Evolutionary conservation across 1,140 invertebrate genomes (phyloP).

Genomic region (Drosophila ogumai): DNA sequence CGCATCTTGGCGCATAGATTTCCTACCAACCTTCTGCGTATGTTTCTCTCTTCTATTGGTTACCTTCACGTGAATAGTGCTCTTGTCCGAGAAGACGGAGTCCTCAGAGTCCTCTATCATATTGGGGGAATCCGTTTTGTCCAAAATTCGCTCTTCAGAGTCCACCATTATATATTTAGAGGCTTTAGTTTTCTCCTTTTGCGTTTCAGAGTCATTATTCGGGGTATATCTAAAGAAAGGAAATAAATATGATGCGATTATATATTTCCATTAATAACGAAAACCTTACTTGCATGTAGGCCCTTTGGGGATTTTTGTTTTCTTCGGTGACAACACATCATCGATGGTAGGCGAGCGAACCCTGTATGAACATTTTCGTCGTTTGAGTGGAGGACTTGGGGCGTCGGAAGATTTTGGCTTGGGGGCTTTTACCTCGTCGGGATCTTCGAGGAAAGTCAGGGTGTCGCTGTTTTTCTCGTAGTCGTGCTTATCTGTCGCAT

Average conservation of each 20-base stretch:
- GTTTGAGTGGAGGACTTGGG: background rate
- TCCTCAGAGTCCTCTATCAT: background rate
- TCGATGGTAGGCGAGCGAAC: background rate
- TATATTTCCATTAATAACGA: background rate
- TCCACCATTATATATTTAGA: background rate
- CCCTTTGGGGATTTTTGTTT: background rate
- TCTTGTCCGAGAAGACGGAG: background rate
- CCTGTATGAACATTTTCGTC: background rate
- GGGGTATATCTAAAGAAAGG: background rate
- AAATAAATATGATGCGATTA: background rate
- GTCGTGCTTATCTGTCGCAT: background rate
- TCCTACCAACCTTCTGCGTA: background rate
- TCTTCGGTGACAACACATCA: background rate
- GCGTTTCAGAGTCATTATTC: background rate
- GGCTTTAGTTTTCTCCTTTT: background rate
- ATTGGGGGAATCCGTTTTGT: too few species aligned
- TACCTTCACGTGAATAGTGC: conserved; percentile 9
- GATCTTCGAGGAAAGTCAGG: background rate
- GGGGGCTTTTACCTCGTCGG: too few species aligned
- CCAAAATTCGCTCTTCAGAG: too few species aligned
- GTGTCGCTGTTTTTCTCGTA: too few species aligned
- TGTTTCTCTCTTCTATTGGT: conserved; percentile 1
- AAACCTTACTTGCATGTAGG: background rate
- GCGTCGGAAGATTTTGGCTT: background rate
- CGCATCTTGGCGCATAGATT: background rate